Evolutionary conservation across 2,113 vertebrate species (phyloP).

Genomic region (Melospiza georgiana): DNA sequence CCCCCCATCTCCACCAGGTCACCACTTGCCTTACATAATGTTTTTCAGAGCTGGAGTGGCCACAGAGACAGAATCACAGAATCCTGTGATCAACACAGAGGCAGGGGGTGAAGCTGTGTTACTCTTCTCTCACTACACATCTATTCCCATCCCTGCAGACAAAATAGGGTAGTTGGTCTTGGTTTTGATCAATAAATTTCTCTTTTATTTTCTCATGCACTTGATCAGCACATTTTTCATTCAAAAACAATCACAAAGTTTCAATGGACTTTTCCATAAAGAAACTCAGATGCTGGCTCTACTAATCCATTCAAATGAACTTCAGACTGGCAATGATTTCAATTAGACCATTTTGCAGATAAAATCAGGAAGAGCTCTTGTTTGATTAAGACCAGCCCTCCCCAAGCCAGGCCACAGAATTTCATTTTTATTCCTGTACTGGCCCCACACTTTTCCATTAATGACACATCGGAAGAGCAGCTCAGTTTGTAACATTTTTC

Average conservation of each 20-base stretch:
- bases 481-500: background rate
- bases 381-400: background rate
- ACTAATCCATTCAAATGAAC: background rate
- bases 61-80: background rate
- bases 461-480: background rate
- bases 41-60: background rate
- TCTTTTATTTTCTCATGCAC: background rate
- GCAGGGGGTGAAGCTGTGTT: background rate
- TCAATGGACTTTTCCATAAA: background rate
- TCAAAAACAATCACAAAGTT: background rate
- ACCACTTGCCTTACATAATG: background rate
- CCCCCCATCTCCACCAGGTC: background rate
- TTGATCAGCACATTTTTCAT: background rate
- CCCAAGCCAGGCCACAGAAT: background rate
- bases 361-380: background rate
- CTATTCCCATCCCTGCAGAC: background rate
- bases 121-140: background rate
- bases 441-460: background rate
- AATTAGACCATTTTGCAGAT: background rate
- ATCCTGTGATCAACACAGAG: background rate
- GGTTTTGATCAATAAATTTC: background rate
- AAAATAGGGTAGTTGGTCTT: background rate
- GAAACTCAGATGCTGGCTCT: background rate
- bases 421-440: background rate
- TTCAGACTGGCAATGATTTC: background rate